Base-by-base conservation (phyloP, 2,888 invertebrate genomes). In the Xylota segnis region DNA sequence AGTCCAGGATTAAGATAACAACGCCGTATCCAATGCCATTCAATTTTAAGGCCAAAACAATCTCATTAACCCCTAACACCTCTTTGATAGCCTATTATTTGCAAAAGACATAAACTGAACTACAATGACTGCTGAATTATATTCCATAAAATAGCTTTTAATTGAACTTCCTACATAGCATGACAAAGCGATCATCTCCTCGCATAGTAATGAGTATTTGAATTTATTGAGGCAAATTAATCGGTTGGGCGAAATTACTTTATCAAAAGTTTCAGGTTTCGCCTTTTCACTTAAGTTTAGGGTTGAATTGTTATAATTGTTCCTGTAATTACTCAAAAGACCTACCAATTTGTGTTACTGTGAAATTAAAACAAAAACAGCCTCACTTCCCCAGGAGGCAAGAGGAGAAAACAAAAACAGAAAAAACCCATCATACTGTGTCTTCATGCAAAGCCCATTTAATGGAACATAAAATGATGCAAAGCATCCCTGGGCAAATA, bases 371-470 rank as follows among this genome's bases (percentile, higher is more conserved):
- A 50, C 50, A 50, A 50, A 50, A 9, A 5, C 2, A 9, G 29
- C 47, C 7, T 29, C n/a, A 29, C 27, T 5, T 18, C 7, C 47
- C 18, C 47, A 47, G 18, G 10, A 47, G 27, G 23, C n/a, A n/a
- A 18, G 7, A 18, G 34, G 1, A 18, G 7, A 14, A 32, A 9
- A 10, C 7, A n/a, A 5, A 9, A 12, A 27, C 5, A 59, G n/a
- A 40, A 4, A n/a, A 12, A 23, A 18, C 7, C n/a, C 9, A 47
- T 10, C 34, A 18, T 5, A 34, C 34, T 34, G 12, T 37, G 75
- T 66, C 65, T 58, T 76, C 65, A 76, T 66, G 56, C 66, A 76
- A 54, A 40, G 61, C 58, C 70, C 54, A 78, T 70, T 78, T 70
- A 56, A 54, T 63, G 47, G 47, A 47, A 63, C 78, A 63, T 71